phyloP scores from a whole-genome alignment of 2,888 invertebrate species.

The Melanophora roralis region DNA sequence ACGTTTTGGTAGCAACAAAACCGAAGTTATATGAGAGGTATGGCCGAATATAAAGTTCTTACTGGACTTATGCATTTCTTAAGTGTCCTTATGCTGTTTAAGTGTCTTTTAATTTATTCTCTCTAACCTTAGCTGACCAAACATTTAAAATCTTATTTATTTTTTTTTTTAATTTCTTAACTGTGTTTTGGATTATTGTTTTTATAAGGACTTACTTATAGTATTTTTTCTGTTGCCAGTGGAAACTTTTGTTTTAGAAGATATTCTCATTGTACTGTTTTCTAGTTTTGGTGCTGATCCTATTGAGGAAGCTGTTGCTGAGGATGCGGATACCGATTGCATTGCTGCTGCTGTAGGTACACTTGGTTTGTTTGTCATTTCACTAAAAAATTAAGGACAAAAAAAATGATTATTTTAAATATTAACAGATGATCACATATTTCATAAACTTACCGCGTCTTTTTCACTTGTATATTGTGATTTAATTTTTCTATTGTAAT shows the following conservation, averaged over 20 bases:
- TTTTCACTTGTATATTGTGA: constrained; percentile 94
- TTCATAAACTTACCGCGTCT: constrained; percentile 83
- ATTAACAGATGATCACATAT: neutral
- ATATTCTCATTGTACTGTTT: constrained; percentile 81
- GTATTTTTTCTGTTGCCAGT: constrained; percentile 79
- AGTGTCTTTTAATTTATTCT: no score
- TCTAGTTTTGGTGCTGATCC: constrained; percentile 69
- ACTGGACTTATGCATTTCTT: no score
- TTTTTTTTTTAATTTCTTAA: no score
- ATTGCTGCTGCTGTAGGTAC: constrained; percentile 63
- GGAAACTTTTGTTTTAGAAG: constrained; percentile 81
- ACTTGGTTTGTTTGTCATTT: constrained; percentile 74
- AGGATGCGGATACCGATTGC: constrained; percentile 48
- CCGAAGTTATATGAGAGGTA: no score
- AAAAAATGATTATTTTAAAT: neutral
- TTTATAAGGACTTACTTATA: constrained; percentile 70
- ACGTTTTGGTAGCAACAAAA: no score
- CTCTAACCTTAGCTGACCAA: no score
- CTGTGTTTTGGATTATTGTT: no score
- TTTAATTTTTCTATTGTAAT: constrained; percentile 94
- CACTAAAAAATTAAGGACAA: constrained; percentile 67
- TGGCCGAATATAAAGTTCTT: no score
- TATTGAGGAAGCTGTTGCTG: constrained; percentile 40
- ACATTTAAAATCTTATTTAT: no score
- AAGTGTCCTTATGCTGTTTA: no score